Base-by-base conservation (phyloP, 2,888 invertebrate genomes). In the Cosmia trapezina region DNA sequence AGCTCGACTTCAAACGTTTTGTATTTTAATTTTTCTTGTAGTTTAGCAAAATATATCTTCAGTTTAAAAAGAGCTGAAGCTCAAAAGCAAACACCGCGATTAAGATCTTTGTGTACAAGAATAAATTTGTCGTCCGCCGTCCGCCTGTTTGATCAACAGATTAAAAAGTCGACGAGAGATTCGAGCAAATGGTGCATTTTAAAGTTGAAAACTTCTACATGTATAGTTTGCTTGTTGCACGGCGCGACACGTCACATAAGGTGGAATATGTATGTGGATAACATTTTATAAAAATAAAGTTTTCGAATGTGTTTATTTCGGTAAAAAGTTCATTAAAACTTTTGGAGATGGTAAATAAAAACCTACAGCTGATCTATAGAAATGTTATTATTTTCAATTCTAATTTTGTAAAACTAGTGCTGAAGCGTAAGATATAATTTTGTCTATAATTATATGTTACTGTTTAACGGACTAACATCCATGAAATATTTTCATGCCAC, bases 101-200 rank as follows among this genome's bases (percentile, higher is more conserved):
- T 91, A 93, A 90, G 90, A 94, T 94, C 94, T 91, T 86, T 87
- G 91, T 91, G 90, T 92, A 92, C 93, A 90, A 90, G 93, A 94
- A 94, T 94, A 94, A 94, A 94, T 94, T 94, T 94, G 93, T 94
- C 94, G 91, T 91, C 94, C 90, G 90, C 90, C 90, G 88, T 83
- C 86, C 89, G 88, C 83, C 90, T 93, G 93, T 95, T 94, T 94
- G 94, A 95, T 94, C 93, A 91, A 91, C 89, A 94, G 94, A 95
- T 94, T 94, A 94, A 92, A 93, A 93, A 93, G 88, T 90, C 90
- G 88, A 88, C 89, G 89, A 90, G 88, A 88, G 89, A 84, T 85
- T 80, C 85, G 83, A 89, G 91, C 91, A 91, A 93, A 92, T 92
- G 92, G 91, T 89, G 91, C 90, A 91, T 92, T 91, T 92, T 89